phyloP scores from a whole-genome alignment of 1,140 invertebrate genomes.

The Harpegnathos saltator region DNA sequence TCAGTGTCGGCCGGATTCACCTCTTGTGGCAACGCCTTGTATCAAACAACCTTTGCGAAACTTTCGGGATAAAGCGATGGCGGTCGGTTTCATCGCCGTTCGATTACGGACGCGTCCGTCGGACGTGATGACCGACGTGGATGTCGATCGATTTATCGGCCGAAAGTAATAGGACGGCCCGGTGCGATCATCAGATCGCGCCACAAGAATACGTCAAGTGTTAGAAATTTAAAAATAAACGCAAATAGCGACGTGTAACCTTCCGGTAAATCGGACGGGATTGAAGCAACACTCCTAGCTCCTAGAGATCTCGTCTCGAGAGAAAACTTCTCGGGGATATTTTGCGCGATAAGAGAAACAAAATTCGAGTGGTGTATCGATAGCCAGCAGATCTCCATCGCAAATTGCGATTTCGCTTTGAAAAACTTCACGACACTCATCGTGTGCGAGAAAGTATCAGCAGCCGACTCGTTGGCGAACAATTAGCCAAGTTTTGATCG shows the following conservation, averaged over 20 bases:
- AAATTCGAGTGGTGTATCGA: too few relatives aligned
- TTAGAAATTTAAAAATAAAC: slow-evolving; percentile 12
- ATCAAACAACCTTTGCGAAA: slow-evolving; percentile 53
- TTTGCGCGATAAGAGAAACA: too few relatives aligned
- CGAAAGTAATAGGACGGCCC: slow-evolving; percentile 17
- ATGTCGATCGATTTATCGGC: slow-evolving; percentile 45
- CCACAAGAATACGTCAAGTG: not conserved
- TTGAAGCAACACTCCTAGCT: not conserved
- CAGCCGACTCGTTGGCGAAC: slow-evolving; percentile 66
- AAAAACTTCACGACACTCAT: too few relatives aligned
- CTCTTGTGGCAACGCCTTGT: slow-evolving; percentile 51
- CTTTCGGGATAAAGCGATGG: slow-evolving; percentile 54
- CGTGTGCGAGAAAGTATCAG: slow-evolving; percentile 48
- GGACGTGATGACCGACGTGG: slow-evolving; percentile 15
- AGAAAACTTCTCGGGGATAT: not conserved
- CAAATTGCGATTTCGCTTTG: not conserved
- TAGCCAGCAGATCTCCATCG: too few relatives aligned
- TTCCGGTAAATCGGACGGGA: not conserved
- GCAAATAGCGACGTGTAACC: not conserved
- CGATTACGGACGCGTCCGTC: slow-evolving; percentile 40
- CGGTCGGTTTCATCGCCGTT: slow-evolving; percentile 49
- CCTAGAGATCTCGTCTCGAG: not conserved
- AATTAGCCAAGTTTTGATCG: slow-evolving; percentile 83
- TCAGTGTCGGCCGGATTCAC: slow-evolving; percentile 76
- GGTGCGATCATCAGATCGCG: not conserved